Base-by-base conservation (phyloP, 1,140 invertebrate species). In the Eumaeus atala region DNA sequence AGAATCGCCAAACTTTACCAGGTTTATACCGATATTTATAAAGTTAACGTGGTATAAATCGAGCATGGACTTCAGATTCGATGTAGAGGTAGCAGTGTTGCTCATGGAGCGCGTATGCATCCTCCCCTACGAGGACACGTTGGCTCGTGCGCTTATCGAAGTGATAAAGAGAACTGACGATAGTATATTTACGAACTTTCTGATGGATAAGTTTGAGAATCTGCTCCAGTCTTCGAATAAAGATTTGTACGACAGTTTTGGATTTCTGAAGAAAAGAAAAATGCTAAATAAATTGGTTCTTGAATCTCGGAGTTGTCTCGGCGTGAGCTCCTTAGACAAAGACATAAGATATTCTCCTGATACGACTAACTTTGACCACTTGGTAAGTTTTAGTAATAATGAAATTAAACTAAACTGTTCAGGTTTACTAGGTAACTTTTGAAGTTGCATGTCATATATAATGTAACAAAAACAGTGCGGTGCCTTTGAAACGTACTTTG, bases 71-170 rank as follows among this genome's bases (percentile, higher is more conserved):
- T 59, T 70, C 28, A 51, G 18, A 1, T 77, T 86, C 12, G 53
- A 53, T 18, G 52, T 64, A 1, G 52, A 67, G 1, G 73, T 77
- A 0, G 72, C 72, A 0, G 55, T 49, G 1, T 64, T 68, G 0
- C 62, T 85, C 1, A 55, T 85, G 18, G 82, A 86, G 38, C 58
- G 82, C 14, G 56, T 86, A 6, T 72, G 69, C 11, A 84, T 86
- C 34, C 52, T 86, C 49, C 75, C 78, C 0, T 74, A 61, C 51
- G 74, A 82, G 1, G 47, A 67, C 11, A 14, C 42, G 4, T 54
- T 84, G 10, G 64, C 61, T 3, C 50, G 49, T 9, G 65, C 70
- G 1, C 40, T 86, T 35, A 48, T 84, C n/a, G 49, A 66, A 5
- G 73, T 86, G 2, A 59, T 86, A 12, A 61, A 58, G 21, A 61